Evolutionary conservation across 2,888 invertebrate genomes (phyloP).

Genomic region (Conus canariensis): DNA sequence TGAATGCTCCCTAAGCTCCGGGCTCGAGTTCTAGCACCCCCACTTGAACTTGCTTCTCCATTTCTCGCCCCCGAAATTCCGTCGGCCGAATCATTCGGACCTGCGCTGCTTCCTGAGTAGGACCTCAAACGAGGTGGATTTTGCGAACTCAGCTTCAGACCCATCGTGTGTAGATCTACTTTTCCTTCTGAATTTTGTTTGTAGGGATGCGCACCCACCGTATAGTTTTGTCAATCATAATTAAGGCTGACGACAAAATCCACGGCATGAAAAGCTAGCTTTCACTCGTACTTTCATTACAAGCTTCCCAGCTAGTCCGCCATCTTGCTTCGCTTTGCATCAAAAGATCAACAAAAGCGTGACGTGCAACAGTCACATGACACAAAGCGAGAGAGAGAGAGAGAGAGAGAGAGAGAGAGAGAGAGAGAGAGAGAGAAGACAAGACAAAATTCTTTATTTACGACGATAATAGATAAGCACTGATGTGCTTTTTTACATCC

Average conservation of each 20-base stretch:
- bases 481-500: no score
- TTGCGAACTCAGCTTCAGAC: slow-evolving; percentile 73
- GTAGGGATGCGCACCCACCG: not conserved
- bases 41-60: slow-evolving; percentile 58
- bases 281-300: not conserved
- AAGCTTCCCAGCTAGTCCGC: slow-evolving; percentile 55
- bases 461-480: no score
- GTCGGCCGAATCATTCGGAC: slow-evolving; percentile 56
- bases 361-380: slow-evolving; percentile 67
- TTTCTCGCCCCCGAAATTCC: slow-evolving; percentile 62
- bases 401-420: slow-evolving; percentile 20
- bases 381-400: not conserved
- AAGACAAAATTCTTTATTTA: no score
- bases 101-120: slow-evolving; percentile 67
- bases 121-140: slow-evolving; percentile 69
- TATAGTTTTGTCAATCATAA: not conserved
- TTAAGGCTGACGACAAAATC: not conserved
- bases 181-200: not conserved
- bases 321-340: slow-evolving; percentile 71
- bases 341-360: slow-evolving; percentile 72
- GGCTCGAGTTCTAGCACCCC: slow-evolving; percentile 65
- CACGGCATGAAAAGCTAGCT: not conserved
- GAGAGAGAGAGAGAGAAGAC: slow-evolving; percentile 19
- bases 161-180: slow-evolving; percentile 58
- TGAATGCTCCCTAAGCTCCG: slow-evolving; percentile 73